Base-by-base conservation (phyloP, 2,888 invertebrate species). In the Drosophila paranaensis region DNA sequence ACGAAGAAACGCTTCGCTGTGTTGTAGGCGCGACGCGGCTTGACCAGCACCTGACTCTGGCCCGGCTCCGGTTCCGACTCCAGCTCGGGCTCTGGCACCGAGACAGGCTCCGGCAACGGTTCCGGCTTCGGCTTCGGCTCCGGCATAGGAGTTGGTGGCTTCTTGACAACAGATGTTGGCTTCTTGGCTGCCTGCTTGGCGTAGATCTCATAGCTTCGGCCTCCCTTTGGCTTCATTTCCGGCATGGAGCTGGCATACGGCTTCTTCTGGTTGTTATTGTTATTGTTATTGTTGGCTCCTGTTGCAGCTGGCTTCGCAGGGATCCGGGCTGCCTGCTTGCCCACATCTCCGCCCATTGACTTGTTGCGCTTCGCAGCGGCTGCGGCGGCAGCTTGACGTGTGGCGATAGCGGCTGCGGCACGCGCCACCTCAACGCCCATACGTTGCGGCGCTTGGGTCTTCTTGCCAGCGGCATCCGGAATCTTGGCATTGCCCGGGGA, bases 131-230 rank as follows among this genome's bases (percentile, higher is more conserved):
- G 27, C 1, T n/a, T 25, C 5, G 3, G 8, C 3, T 6, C 27
- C 27, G 27, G 27, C 6, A 27, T 6, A 6, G 27, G 27, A 4
- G 4, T 4, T 6, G 27, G 27, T 8, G 30, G 14, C 39, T 14
- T 39, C 14, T 39, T 39, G 4, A 6, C 37, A 39, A 14, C 39
- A 13, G 5, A 1, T 14, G 40, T 6, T 6, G 8, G 40, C 14
- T 48, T 50, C 43, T 48, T 61, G 45, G 4, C 14, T 37, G 14
- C 1, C 37, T 55, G 62, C 37, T 68, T 71, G 39, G 20, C 63
- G 51, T 71, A 69, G 4, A 63, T 58, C 11, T 11, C 13, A 10
- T 60, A 63, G 27, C 10, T 63, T 16, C 39, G 57, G 11, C 0
- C 30, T 33, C 0, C 2, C 14, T 37, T 53, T 4, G 35, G 10